These are phyloP conservation scores for Diachasmimorpha longicaudata DNA, from an alignment of 1,140 invertebrate genomes.

Conservation along the genomic window DNA sequence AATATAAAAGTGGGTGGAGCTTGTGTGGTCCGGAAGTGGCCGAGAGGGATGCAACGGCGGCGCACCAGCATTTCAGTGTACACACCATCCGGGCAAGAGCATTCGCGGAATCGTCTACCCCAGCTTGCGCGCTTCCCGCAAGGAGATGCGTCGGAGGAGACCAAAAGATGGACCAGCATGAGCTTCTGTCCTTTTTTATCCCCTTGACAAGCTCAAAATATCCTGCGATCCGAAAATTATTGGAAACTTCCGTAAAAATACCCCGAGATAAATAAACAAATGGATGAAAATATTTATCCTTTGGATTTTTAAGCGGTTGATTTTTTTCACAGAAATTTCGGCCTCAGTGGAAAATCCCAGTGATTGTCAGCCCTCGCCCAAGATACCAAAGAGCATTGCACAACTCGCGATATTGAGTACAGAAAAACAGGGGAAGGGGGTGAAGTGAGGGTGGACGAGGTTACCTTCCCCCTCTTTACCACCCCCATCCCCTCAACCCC, in stretches of 20 bases:
- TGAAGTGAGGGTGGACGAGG: neutral
- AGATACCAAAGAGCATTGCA: too few species aligned
- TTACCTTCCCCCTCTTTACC: too few species aligned
- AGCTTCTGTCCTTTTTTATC: neutral
- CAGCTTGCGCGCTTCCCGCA: conserved; percentile 8
- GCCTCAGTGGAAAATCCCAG: neutral
- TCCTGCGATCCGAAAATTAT: neutral
- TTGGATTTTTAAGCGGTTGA: neutral
- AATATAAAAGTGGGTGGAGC: conserved; percentile 65
- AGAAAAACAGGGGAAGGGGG: neutral
- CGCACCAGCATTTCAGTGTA: conserved; percentile 33
- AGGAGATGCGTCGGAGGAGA: conserved; percentile 24
- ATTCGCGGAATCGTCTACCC: conserved; percentile 22
- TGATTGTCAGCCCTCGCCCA: too few species aligned
- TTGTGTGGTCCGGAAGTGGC: conserved; percentile 56
- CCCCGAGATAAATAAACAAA: neutral
- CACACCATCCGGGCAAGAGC: conserved; percentile 34
- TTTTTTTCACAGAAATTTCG: neutral
- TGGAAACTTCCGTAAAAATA: too few species aligned
- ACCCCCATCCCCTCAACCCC: neutral
- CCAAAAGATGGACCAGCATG: neutral
- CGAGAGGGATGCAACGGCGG: conserved; percentile 58
- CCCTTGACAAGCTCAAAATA: neutral
- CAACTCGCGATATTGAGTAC: neutral
- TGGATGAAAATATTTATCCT: neutral